Evolutionary conservation across 2,797 vertebrate genomes (phyloP).

Genomic region (Poecilia picta): DNA sequence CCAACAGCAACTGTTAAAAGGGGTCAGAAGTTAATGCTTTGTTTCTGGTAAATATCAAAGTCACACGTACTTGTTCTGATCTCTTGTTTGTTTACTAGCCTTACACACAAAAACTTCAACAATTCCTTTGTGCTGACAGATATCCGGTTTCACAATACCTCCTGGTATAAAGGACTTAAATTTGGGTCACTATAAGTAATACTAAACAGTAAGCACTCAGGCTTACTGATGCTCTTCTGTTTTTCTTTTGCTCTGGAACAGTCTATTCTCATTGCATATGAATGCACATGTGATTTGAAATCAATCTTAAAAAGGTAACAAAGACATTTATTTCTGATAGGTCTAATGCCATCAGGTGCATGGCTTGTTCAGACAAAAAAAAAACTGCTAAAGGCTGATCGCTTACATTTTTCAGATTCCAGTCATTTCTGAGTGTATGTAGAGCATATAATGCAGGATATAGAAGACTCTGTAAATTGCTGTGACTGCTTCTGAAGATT

Average conservation of each 20-base stretch:
- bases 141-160: conserved; percentile 52
- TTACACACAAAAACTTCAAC: conserved; percentile 42
- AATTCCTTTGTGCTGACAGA: conserved; percentile 52
- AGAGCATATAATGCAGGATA: neutral
- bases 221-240: neutral
- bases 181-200: neutral
- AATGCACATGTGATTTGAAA: neutral
- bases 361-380: neutral
- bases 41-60: conserved; percentile 38
- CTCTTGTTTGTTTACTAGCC: conserved; percentile 53
- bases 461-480: neutral
- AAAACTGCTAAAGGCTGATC: neutral
- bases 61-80: conserved; percentile 47
- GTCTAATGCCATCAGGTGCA: neutral
- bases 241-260: neutral
- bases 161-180: conserved; percentile 38
- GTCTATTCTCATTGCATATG: neutral
- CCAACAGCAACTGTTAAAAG: conserved; percentile 27
- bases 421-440: neutral
- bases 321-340: neutral
- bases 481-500: neutral
- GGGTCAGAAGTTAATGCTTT: conserved; percentile 37
- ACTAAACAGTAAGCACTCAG: neutral
- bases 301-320: neutral
- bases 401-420: neutral